Percentiles rank a stretch among this genome's conserved stretches.
Evolutionary conservation across 2,797 vertebrate genomes (phyloP).

Genomic region (Eospalax fontanierii): DNA sequence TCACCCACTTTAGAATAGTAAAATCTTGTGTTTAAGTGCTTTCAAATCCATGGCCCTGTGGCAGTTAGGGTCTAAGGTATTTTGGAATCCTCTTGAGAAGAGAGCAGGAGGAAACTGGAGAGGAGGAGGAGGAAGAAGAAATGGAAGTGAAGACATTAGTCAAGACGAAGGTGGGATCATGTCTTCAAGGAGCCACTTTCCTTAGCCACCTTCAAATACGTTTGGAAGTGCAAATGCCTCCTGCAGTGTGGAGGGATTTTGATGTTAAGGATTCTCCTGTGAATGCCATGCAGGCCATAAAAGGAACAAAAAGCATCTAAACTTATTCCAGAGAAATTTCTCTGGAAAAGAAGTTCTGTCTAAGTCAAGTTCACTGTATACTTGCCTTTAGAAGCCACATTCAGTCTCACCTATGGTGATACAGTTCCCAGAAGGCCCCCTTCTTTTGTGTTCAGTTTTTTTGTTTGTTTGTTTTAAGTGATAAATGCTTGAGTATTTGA

Average conservation of each 20-base stretch:
- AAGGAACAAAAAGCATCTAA: neutral
- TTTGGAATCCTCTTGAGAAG: neutral
- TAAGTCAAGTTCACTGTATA: neutral
- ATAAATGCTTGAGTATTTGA: neutral
- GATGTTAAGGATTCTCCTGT: neutral
- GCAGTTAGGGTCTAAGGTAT: neutral
- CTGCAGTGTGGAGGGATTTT: neutral
- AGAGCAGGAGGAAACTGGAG: neutral
- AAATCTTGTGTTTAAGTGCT: neutral
- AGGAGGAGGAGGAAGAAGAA: neutral
- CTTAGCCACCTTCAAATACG: neutral
- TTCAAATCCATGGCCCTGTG: neutral
- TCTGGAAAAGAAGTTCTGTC: neutral
- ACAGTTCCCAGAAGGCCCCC: neutral
- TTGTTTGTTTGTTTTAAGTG: slow-evolving; percentile 37
- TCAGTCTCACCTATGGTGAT: neutral
- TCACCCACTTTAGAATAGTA: neutral
- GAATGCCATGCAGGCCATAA: neutral
- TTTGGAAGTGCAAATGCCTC: neutral
- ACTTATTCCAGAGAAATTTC: neutral
- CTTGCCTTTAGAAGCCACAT: neutral
- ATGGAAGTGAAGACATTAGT: neutral
- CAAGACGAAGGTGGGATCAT: neutral
- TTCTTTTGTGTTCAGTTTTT: slow-evolving; percentile 14
- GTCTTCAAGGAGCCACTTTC: neutral